phyloP scores from a whole-genome alignment of 2,113 vertebrate species.

The Deroptyus accipitrinus region DNA sequence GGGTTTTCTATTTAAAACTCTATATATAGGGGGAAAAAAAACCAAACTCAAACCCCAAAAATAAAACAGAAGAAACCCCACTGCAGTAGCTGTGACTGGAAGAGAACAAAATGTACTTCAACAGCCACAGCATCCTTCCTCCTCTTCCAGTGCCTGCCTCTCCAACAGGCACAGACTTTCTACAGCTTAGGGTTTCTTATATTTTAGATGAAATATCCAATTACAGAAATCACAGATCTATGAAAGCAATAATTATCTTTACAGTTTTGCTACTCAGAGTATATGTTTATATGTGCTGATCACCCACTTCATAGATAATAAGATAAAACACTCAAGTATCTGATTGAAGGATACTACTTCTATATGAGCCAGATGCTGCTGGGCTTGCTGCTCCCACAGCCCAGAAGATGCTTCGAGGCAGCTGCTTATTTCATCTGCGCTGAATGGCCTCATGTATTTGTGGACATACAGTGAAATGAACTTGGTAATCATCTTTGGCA shows the following conservation, averaged over 20 bases:
- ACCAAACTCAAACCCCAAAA: neutral
- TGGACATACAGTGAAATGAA: neutral
- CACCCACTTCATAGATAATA: constrained; percentile 4
- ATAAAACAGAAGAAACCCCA: neutral
- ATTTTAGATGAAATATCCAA: constrained; percentile 8
- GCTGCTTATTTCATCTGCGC: accelerated
- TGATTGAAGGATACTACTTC: constrained; percentile 7
- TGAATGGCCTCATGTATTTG: neutral
- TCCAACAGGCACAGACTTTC: neutral
- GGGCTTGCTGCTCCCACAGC: neutral
- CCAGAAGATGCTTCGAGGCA: neutral
- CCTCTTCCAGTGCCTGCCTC: neutral
- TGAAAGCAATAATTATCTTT: constrained; percentile 10
- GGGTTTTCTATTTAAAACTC: neutral
- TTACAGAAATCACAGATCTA: neutral
- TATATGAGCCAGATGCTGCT: neutral
- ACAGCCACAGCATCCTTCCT: neutral
- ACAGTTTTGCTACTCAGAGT: neutral
- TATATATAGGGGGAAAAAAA: neutral
- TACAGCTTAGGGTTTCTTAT: neutral
- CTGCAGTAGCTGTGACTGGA: neutral
- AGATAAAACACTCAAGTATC: neutral
- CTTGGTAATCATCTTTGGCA: neutral
- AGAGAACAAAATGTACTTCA: neutral
- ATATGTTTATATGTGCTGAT: neutral